A percentile compares a stretch with the other conserved stretches of the same genome.
Evolutionary conservation across 1,140 invertebrate species (phyloP).

Genomic region (Paramacrobiotus metropolitanus): DNA sequence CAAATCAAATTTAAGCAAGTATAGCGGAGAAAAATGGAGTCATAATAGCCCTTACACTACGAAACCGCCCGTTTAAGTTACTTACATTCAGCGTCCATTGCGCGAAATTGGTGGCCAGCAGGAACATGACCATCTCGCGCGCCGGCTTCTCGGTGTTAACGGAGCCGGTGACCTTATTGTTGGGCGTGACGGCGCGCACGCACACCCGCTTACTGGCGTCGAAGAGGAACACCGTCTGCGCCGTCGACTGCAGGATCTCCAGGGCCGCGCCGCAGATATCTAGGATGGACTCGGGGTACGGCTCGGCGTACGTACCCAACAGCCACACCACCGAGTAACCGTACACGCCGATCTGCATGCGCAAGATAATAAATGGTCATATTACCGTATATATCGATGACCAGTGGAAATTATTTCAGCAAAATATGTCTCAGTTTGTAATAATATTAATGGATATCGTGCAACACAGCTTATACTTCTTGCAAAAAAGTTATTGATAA

Average conservation of each 20-base stretch:
- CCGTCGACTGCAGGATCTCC: slow-evolving; percentile 37
- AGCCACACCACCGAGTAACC: slow-evolving; percentile 79
- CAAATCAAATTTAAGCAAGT: too few relatives aligned
- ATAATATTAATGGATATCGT: background rate
- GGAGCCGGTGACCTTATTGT: background rate
- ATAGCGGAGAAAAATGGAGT: background rate
- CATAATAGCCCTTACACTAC: background rate
- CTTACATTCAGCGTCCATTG: slow-evolving; percentile 61
- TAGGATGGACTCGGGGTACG: slow-evolving; percentile 52
- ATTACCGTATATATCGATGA: too few relatives aligned
- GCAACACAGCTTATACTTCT: slow-evolving; percentile 19
- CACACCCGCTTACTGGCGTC: slow-evolving; percentile 33
- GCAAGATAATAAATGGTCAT: too few relatives aligned
- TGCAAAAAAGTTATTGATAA: slow-evolving; percentile 47
- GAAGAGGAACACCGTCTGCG: slow-evolving; percentile 79
- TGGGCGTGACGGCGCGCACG: background rate
- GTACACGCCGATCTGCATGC: slow-evolving; percentile 59
- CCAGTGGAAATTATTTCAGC: too few relatives aligned
- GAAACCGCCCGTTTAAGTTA: background rate
- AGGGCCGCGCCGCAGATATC: slow-evolving; percentile 27
- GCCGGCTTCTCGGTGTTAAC: slow-evolving; percentile 10
- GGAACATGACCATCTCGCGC: slow-evolving; percentile 64
- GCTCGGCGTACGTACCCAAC: slow-evolving; percentile 58
- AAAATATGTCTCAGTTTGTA: too few relatives aligned
- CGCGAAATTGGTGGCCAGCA: slow-evolving; percentile 64